A percentile compares a stretch with the other conserved stretches of the same genome.
These are phyloP conservation scores for Callocephalon fimbriatum DNA, from an alignment of 2,113 vertebrate genomes.

Conservation along the genomic window DNA sequence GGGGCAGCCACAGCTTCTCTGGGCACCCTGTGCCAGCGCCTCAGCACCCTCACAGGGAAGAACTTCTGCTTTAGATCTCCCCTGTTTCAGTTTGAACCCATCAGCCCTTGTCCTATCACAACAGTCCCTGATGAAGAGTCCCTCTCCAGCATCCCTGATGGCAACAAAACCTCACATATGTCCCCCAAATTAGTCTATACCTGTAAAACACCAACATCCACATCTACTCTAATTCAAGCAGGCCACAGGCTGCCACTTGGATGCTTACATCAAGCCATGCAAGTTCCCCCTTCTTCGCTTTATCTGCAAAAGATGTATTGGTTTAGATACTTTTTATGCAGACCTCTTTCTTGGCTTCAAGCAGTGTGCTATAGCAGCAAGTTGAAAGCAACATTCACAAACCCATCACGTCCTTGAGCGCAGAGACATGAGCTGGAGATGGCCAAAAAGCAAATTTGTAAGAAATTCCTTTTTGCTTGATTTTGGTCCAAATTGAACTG, in stretches of 20 bases:
- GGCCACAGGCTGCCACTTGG: not conserved
- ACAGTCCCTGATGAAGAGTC: not conserved
- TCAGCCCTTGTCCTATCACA: not conserved
- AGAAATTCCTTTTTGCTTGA: not conserved
- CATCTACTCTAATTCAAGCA: not conserved
- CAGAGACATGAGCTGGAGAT: not conserved
- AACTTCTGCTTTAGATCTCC: not conserved
- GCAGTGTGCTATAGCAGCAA: not conserved
- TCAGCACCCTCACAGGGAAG: not conserved
- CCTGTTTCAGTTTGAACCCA: not conserved
- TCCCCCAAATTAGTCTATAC: not conserved
- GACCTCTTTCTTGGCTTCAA: not conserved
- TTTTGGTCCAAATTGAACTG: constrained; percentile 13
- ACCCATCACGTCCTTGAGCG: not conserved
- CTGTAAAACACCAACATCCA: not conserved
- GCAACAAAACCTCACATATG: not conserved
- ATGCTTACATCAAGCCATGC: not conserved
- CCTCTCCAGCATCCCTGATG: not conserved
- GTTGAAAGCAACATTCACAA: not conserved
- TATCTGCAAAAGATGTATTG: not conserved
- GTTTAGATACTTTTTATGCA: not conserved
- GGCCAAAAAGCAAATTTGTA: not conserved
- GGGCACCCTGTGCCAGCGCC: not conserved
- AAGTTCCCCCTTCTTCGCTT: not conserved
- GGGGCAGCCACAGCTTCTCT: not conserved